Conservation (phyloP, 2,888 invertebrate genomes). For the Ophraella communa region DNA sequence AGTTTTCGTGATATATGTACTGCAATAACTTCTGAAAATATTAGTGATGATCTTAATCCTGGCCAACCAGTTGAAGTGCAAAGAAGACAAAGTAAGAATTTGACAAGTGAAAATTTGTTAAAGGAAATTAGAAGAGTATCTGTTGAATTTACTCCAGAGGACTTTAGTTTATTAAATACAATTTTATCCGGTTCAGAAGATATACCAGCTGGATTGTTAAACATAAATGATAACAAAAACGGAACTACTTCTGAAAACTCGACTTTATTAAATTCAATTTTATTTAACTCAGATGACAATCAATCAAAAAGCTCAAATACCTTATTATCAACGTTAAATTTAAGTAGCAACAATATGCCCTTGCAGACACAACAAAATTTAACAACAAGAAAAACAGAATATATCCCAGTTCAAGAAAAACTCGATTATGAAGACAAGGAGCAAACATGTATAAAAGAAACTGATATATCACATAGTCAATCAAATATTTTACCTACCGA, state of each 20-base stretch:
- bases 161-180: slow-evolving; percentile 61
- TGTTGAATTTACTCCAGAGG: slow-evolving; percentile 66
- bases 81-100: slow-evolving; percentile 56
- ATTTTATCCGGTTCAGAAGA: neutral
- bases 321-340: neutral
- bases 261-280: neutral
- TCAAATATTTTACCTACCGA: too few relatives aligned
- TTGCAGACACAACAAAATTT: too few relatives aligned
- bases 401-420: too few relatives aligned
- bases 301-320: neutral
- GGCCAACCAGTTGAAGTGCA: slow-evolving; percentile 59
- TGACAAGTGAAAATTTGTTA: slow-evolving; percentile 52
- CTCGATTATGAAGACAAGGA: too few relatives aligned
- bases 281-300: neutral
- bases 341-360: neutral
- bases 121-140: slow-evolving; percentile 63
- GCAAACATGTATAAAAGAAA: too few relatives aligned
- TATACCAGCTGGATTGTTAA: neutral
- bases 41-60: slow-evolving; percentile 64
- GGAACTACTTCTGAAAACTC: neutral
- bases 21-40: slow-evolving; percentile 63
- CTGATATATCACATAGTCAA: too few relatives aligned
- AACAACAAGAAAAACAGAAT: too few relatives aligned
- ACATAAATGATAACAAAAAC: neutral
- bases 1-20: slow-evolving; percentile 66